Base-by-base conservation (phyloP, 2,888 invertebrate species). In the Drosophila phalerata region DNA sequence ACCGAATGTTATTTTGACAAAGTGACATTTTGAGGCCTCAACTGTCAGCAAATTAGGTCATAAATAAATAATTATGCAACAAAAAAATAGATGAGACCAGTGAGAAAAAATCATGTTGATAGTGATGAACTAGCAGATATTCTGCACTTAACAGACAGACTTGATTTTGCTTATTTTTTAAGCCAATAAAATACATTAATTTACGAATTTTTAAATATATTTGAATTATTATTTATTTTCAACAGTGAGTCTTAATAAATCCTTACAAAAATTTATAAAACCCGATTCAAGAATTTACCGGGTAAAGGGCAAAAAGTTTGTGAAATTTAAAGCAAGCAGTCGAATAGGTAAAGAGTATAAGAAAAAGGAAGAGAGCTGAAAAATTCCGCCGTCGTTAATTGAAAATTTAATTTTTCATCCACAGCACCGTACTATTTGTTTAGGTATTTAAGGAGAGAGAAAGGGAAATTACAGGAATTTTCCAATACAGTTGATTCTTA, bases 31-130 rank as follows among this genome's bases (percentile, higher is more conserved):
- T 38, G 43, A 47, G 51, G 57, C 47, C 45, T 48, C n/a, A 43
- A 58, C 66, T 64, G 56, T 45, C 64, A 53, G 61, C 51, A 70
- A 65, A 71, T 79, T 72, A 79, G 66, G 68, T 61, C 72, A 77
- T 84, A 69, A 85, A 76, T 71, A 76, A 76, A 74, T 69, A 71
- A 80, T 70, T 70, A 61, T 56, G 79, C 22, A 22, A 22, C 61
- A 48, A 43, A 10, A 47, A 56, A 37, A 69, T 52, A 55, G 17
- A 28, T 25, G 47, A 22, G 6, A 17, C 32, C 32, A 40, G 6
- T n/a, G 10, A 9, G 3, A 8, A n/a, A n/a, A 13, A 2, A 0
- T 30, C 17, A 13, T 28, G 28, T 28, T 28, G 28, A 28, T 2
- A 22, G 34, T 17, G 37, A 45, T 17, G 13, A 19, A 49, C 49